Evolutionary conservation across 1,140 invertebrate species (phyloP).

Genomic region (Sarcophaga bullata): DNA sequence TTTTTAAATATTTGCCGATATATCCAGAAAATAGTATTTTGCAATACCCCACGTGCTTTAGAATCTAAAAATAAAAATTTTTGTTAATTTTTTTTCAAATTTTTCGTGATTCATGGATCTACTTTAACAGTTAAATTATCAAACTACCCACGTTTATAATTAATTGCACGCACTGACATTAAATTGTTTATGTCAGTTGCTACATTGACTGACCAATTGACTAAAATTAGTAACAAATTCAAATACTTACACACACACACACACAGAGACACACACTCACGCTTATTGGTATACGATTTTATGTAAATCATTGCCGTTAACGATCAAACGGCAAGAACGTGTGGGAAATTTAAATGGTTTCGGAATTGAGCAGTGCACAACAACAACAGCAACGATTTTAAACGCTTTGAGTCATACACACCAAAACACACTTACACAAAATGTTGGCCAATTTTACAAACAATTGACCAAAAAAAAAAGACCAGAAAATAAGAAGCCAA

Average conservation of each 20-base stretch:
- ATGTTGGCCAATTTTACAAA: no score
- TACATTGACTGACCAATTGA: conserved; percentile 9
- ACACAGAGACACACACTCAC: not conserved
- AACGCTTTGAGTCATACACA: not conserved
- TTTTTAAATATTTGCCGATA: no score
- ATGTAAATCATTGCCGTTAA: not conserved
- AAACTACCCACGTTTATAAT: not conserved
- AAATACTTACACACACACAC: not conserved
- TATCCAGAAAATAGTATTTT: no score
- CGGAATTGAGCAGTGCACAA: not conserved
- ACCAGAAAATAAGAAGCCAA: not conserved
- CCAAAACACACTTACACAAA: not conserved
- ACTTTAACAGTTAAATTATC: no score
- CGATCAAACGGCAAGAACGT: not conserved
- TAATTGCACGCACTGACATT: not conserved
- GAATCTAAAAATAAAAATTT: no score
- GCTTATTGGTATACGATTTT: not conserved
- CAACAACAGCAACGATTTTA: not conserved
- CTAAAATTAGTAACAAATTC: conserved; percentile 6
- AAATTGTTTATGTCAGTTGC: conserved; percentile 1
- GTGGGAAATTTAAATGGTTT: conserved; percentile 15
- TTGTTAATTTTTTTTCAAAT: no score
- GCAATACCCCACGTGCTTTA: no score
- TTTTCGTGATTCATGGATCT: no score
- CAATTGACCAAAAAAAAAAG: not conserved